Conservation (phyloP, 2,888 invertebrate species). For the Eupsilia transversa region DNA sequence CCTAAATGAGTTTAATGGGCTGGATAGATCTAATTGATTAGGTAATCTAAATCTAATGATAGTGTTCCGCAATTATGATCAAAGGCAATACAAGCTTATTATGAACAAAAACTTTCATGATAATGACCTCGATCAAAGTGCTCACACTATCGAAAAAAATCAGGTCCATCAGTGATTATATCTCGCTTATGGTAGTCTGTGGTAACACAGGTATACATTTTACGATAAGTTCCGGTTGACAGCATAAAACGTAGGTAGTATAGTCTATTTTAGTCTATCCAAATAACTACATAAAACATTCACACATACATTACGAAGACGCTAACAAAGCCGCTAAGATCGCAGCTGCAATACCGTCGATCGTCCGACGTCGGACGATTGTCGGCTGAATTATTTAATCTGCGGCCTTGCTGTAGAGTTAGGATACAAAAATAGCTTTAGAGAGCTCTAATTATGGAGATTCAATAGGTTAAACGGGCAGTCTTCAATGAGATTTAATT, state of each 20-base stretch:
- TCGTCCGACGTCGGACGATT: conserved; percentile 63
- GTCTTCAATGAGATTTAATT: conserved; percentile 87
- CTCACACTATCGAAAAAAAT: conserved; percentile 47
- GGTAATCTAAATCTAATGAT: conserved; percentile 1
- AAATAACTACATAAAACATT: conserved; percentile 62
- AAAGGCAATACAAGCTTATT: conserved; percentile 3
- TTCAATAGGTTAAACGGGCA: conserved; percentile 82
- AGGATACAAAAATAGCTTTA: conserved; percentile 80
- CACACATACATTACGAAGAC: conserved; percentile 62
- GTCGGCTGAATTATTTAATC: conserved; percentile 76
- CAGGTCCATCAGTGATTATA: conserved; percentile 44
- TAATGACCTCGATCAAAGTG: conserved; percentile 47
- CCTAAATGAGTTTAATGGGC: conserved; percentile 4
- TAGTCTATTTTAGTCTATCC: conserved; percentile 56
- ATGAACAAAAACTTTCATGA: conserved; percentile 25
- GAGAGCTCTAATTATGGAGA: conserved; percentile 83
- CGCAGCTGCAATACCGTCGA: conserved; percentile 55
- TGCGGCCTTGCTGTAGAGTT: conserved; percentile 71
- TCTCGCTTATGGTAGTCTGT: conserved; percentile 39
- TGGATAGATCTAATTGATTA: conserved; percentile 1
- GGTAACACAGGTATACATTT: conserved; percentile 53
- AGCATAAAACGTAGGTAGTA: conserved; percentile 47
- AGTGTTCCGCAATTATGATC: conserved; percentile 10
- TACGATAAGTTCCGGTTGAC: conserved; percentile 54
- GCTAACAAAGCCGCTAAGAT: conserved; percentile 63